These are phyloP conservation scores for Zygaena filipendulae DNA, from an alignment of 2,888 invertebrate species.

Conservation along the genomic window DNA sequence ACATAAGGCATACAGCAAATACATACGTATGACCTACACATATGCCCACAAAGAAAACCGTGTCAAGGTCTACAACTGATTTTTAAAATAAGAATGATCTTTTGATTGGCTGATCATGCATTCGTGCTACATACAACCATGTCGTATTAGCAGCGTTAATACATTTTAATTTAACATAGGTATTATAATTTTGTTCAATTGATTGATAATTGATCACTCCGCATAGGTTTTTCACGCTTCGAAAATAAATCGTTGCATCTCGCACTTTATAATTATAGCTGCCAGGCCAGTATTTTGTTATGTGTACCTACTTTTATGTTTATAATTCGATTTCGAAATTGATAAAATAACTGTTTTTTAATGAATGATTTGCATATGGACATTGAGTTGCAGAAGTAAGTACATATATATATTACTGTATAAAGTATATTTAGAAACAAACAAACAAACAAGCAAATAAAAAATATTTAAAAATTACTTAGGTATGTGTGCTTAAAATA, in stretches of 20 bases:
- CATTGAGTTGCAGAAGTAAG: too few relatives aligned
- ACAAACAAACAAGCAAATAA: too few relatives aligned
- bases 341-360: too few relatives aligned
- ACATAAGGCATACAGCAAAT: too few relatives aligned
- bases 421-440: too few relatives aligned
- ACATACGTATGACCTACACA: constrained; percentile 13
- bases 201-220: too few relatives aligned
- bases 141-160: constrained; percentile 13
- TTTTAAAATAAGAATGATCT: constrained; percentile 39
- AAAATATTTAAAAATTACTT: too few relatives aligned
- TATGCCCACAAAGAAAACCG: constrained; percentile 34
- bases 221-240: constrained; percentile 13
- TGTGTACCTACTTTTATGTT: too few relatives aligned
- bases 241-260: constrained; percentile 20
- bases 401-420: neutral
- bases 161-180: constrained; percentile 16
- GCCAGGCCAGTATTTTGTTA: too few relatives aligned
- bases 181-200: constrained; percentile 9
- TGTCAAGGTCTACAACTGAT: constrained; percentile 57
- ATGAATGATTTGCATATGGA: too few relatives aligned
- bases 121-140: constrained; percentile 18
- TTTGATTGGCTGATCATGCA: constrained; percentile 21
- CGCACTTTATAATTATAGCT: constrained; percentile 20
- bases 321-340: too few relatives aligned
- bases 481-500: too few relatives aligned